phyloP scores from a whole-genome alignment of 1,140 invertebrate genomes.

The Halotydeus destructor region DNA sequence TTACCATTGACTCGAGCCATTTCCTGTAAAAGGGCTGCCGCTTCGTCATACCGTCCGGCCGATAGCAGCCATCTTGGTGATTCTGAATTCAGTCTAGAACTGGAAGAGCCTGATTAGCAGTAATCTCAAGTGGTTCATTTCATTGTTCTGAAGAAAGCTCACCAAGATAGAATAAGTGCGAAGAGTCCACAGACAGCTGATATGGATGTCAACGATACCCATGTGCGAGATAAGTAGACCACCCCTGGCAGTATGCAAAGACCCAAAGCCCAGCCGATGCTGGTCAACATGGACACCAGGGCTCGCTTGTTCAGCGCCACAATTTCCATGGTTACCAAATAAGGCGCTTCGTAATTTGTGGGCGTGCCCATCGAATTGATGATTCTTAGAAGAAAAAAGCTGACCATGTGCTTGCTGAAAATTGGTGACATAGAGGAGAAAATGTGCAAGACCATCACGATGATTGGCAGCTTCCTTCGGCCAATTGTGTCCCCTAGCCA shows the following conservation, averaged over 20 bases:
- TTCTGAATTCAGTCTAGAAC: slow-evolving; percentile 25
- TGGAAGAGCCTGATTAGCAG: background rate
- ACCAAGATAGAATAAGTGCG: slow-evolving; percentile 11
- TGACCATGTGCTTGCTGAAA: slow-evolving; percentile 11
- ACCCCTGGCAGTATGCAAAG: slow-evolving; percentile 54
- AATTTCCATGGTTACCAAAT: slow-evolving; percentile 40
- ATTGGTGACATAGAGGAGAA: slow-evolving; percentile 12
- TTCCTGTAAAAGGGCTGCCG: slow-evolving; percentile 22
- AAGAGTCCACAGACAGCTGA: slow-evolving; percentile 9
- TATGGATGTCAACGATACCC: slow-evolving; percentile 30
- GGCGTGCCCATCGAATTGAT: background rate
- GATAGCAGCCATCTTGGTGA: slow-evolving; percentile 30
- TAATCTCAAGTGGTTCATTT: too few relatives aligned
- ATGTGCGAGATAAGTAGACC: slow-evolving; percentile 57
- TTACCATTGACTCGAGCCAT: slow-evolving; percentile 23
- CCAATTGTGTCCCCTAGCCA: slow-evolving; percentile 35
- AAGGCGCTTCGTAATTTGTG: slow-evolving; percentile 15
- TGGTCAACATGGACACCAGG: slow-evolving; percentile 65
- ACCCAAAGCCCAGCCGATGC: slow-evolving; percentile 64
- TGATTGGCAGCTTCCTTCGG: slow-evolving; percentile 3
- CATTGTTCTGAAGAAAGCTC: too few relatives aligned
- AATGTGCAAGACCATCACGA: background rate
- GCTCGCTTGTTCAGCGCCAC: slow-evolving; percentile 76
- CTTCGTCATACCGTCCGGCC: slow-evolving; percentile 24
- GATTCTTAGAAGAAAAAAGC: slow-evolving; percentile 11